phyloP scores from a whole-genome alignment of 2,113 vertebrate species.

The Dipodomys stephensi region DNA sequence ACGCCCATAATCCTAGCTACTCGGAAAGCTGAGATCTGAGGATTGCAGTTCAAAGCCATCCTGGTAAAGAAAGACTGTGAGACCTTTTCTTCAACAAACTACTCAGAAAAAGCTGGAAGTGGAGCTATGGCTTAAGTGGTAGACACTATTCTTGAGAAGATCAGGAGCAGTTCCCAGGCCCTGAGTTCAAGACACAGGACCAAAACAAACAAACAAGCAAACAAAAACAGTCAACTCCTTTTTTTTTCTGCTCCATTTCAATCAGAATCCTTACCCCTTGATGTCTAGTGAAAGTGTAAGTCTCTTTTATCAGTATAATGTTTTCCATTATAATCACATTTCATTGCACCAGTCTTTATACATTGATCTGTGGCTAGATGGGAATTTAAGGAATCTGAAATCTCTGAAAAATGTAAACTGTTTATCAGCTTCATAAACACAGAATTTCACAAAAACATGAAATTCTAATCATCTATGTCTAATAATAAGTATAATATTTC shows the following conservation, averaged over 20 bases:
- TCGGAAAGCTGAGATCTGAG: too few relatives aligned
- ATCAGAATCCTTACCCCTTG: background rate
- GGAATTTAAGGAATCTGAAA: background rate
- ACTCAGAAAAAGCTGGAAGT: too few relatives aligned
- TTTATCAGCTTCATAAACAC: background rate
- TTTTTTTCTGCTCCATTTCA: background rate
- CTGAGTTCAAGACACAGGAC: too few relatives aligned
- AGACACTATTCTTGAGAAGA: too few relatives aligned
- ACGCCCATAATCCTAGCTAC: too few relatives aligned
- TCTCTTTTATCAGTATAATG: background rate
- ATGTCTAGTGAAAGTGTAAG: background rate
- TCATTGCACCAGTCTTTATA: background rate
- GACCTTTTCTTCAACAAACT: too few relatives aligned
- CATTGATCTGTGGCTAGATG: background rate
- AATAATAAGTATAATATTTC: background rate
- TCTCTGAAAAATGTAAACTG: background rate
- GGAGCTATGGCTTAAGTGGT: too few relatives aligned
- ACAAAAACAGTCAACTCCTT: background rate
- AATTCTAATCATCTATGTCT: background rate
- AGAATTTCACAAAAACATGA: too few relatives aligned
- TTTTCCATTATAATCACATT: background rate
- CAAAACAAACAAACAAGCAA: background rate
- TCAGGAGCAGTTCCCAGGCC: too few relatives aligned
- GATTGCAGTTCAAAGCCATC: too few relatives aligned
- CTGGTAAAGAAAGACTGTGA: too few relatives aligned